Evolutionary conservation across 2,888 invertebrate species (phyloP), one percentile per base, ranked within the genome.

Genomic region (Eupithecia vulgata): DNA sequence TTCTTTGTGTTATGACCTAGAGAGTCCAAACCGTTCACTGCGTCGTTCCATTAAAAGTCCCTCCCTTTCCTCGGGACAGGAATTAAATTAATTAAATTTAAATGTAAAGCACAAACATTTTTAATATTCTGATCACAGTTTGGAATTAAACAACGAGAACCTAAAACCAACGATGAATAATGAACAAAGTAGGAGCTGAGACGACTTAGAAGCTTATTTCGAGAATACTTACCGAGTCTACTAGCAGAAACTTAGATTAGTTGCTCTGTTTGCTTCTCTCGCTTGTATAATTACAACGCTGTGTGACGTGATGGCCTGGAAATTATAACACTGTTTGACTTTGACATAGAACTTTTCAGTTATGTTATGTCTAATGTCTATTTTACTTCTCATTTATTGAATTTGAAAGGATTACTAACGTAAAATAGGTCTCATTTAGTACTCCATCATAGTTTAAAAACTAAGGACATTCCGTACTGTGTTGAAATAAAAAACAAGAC

Each of bases 231-330:
- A 30, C 42, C 0, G 62, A 21, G 45, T 69, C 48, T 45, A 45
- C 25, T n/a, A 40, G 37, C 52, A 34, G 65, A 52, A 72, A 72
- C 72, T 72, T 72, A 64, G 64, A 72, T 72, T 68, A 72, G 67
- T 72, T 68, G 25, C 30, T 68, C 64, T 72, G 52, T 68, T 64
- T 52, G 67, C 52, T 52, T 13, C 48, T 34, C 17, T 21, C 40
- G n/a, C 25, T 40, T 52, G 35, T 65, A n/a, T n/a, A 65, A 64
- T 64, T 52, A 65, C 42, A 30, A 34, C 34, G 42, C 37, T 30
- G n/a, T 34, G 61, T 40, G 40, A 30, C n/a, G 30, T 61, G 68
- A 40, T 25, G 45, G 34, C 0, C 35, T 52, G 52, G 48, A 61
- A 25, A 57, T 25, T 57, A 57, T 57, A 57, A 57, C 25, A 57